Percentiles rank a stretch among this genome's conserved stretches.
phyloP scores from a whole-genome alignment of 2,113 vertebrate species.

The Solenodon paradoxus region DNA sequence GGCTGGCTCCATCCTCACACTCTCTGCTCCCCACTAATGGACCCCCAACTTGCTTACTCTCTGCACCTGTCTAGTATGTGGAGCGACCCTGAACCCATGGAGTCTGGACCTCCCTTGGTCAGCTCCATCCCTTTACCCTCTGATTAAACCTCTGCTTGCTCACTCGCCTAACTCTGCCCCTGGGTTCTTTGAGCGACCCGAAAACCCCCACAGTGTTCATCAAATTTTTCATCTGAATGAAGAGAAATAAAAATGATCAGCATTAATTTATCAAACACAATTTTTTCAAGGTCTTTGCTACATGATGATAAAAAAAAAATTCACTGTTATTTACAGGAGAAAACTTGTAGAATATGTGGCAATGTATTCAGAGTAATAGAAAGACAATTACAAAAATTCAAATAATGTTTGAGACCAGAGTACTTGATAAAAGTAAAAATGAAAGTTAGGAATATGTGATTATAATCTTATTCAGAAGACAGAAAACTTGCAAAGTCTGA shows the following conservation, averaged over 20 bases:
- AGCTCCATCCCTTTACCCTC: too few relatives aligned
- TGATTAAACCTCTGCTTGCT: too few relatives aligned
- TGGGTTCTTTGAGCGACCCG: too few relatives aligned
- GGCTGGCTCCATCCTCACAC: too few relatives aligned
- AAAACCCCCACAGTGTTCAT: too few relatives aligned
- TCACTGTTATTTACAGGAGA: background rate
- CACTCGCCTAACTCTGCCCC: too few relatives aligned
- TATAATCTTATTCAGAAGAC: slow-evolving; percentile 22
- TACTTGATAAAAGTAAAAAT: background rate
- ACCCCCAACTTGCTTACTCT: too few relatives aligned
- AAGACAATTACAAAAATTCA: background rate
- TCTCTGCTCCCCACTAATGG: too few relatives aligned
- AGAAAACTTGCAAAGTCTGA: slow-evolving; percentile 29
- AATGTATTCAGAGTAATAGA: background rate
- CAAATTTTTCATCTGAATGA: background rate
- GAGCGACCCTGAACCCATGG: too few relatives aligned
- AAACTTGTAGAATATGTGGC: background rate
- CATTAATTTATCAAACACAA: background rate
- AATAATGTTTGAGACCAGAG: background rate
- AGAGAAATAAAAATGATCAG: background rate
- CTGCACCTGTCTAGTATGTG: too few relatives aligned
- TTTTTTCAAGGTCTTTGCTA: background rate
- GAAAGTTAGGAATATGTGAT: background rate
- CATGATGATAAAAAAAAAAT: background rate
- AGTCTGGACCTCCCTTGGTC: too few relatives aligned